Evolutionary conservation across 1,140 invertebrate species (phyloP).

Genomic region (Drosophila albomicans): DNA sequence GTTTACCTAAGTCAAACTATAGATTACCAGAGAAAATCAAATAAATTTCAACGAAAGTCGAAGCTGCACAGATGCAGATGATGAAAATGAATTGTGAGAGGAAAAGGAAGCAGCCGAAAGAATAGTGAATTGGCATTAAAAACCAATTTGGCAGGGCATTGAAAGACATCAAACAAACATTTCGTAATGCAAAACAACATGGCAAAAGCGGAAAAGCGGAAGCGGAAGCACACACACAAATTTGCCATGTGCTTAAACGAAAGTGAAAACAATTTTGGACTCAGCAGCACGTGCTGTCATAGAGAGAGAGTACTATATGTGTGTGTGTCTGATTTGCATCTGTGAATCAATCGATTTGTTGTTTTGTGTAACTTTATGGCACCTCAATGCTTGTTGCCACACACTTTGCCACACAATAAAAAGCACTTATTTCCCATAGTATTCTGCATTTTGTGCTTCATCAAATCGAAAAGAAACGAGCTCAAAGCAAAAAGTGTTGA

Average conservation of each 20-base stretch:
- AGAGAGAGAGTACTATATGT: neutral
- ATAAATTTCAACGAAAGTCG: slow-evolving; percentile 22
- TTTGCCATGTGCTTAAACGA: slow-evolving; percentile 58
- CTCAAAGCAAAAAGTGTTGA: slow-evolving; percentile 11
- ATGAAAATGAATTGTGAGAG: slow-evolving; percentile 9
- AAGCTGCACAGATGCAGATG: slow-evolving; percentile 13
- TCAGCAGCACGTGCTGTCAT: slow-evolving; percentile 58
- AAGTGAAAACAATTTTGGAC: slow-evolving; percentile 73
- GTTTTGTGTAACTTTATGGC: slow-evolving; percentile 70
- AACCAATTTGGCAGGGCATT: slow-evolving; percentile 56
- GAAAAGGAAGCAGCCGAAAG: neutral
- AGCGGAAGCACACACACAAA: slow-evolving; percentile 34
- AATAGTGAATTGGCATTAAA: slow-evolving; percentile 62
- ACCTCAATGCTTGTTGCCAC: slow-evolving; percentile 69
- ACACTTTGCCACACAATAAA: slow-evolving; percentile 70
- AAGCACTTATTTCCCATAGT: slow-evolving; percentile 45
- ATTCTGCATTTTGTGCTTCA: slow-evolving; percentile 36
- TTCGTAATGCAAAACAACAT: slow-evolving; percentile 52
- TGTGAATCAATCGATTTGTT: slow-evolving; percentile 45
- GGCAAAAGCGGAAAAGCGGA: slow-evolving; percentile 1
- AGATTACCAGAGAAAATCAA: slow-evolving; percentile 33
- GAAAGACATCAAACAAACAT: slow-evolving; percentile 62
- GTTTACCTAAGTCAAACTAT: slow-evolving; percentile 38
- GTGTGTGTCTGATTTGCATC: slow-evolving; percentile 65
- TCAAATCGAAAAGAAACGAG: slow-evolving; percentile 43